A percentile compares a stretch with the other conserved stretches of the same genome.
phyloP scores from a whole-genome alignment of 2,113 vertebrate species.

The Chionis minor region DNA sequence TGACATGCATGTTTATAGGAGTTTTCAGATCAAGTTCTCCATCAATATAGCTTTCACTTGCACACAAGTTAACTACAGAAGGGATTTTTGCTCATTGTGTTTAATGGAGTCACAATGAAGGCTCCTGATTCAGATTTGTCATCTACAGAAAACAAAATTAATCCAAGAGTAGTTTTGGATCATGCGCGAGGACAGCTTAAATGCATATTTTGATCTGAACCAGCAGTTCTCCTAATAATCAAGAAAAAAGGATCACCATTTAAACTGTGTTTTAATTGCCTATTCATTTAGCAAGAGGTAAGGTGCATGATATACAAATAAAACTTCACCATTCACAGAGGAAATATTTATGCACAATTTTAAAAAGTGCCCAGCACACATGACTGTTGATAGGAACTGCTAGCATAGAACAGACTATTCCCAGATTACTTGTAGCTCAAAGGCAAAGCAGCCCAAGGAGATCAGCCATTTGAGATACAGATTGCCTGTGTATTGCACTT shows the following conservation, averaged over 20 bases:
- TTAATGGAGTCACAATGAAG: background rate
- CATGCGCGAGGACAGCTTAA: background rate
- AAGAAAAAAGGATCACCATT: background rate
- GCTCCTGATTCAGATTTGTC: background rate
- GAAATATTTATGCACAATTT: background rate
- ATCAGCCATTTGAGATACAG: background rate
- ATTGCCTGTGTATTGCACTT: rapidly evolving
- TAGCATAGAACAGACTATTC: too few species aligned
- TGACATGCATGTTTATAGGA: background rate
- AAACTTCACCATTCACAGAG: background rate
- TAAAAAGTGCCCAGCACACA: rapidly evolving
- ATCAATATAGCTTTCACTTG: background rate
- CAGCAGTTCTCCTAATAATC: background rate
- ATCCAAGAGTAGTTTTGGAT: background rate
- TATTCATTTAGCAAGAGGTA: background rate
- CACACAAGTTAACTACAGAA: background rate
- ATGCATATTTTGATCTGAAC: background rate
- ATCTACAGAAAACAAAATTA: background rate
- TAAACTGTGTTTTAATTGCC: background rate
- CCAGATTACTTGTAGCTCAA: background rate
- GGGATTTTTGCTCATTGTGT: background rate
- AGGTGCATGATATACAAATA: background rate
- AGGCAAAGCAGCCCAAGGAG: rapidly evolving
- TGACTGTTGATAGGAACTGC: background rate
- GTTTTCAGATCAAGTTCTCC: background rate